These are phyloP conservation scores for Acholoe squamosa DNA, from an alignment of 2,888 invertebrate species.

Conservation along the genomic window DNA sequence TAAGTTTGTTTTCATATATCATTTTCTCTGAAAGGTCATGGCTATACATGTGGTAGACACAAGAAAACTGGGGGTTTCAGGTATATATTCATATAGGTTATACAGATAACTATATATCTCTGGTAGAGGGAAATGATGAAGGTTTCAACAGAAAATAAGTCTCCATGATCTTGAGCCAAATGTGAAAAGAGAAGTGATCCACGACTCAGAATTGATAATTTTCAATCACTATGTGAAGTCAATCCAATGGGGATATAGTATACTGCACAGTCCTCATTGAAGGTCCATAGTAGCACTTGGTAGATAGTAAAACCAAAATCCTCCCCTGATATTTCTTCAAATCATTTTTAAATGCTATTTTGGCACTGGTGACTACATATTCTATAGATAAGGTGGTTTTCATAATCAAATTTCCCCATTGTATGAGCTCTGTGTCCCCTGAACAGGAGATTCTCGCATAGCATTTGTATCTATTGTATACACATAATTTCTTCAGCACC, in stretches of 20 bases:
- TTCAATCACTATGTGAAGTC: background rate
- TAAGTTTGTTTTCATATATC: no score
- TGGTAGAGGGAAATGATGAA: background rate
- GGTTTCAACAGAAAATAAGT: slow-evolving; percentile 45
- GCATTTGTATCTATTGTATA: background rate
- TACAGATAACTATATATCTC: background rate
- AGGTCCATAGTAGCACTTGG: slow-evolving; percentile 40
- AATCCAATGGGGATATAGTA: background rate
- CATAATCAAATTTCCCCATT: background rate
- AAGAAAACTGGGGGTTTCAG: background rate
- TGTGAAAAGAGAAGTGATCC: background rate
- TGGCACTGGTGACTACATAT: slow-evolving; percentile 25
- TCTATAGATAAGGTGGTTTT: background rate
- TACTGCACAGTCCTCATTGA: background rate
- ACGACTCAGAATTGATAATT: background rate
- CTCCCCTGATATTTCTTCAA: background rate
- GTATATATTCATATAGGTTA: background rate
- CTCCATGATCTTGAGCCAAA: slow-evolving; percentile 39
- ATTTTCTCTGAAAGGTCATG: no score
- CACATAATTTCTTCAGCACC: slow-evolving; percentile 23
- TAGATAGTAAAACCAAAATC: slow-evolving; percentile 6
- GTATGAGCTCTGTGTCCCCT: background rate
- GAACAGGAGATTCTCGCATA: background rate
- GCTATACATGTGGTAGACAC: background rate
- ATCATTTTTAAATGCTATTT: slow-evolving; percentile 20